phyloP scores from a whole-genome alignment of 2,797 vertebrate species.

The Iguana delicatissima region DNA sequence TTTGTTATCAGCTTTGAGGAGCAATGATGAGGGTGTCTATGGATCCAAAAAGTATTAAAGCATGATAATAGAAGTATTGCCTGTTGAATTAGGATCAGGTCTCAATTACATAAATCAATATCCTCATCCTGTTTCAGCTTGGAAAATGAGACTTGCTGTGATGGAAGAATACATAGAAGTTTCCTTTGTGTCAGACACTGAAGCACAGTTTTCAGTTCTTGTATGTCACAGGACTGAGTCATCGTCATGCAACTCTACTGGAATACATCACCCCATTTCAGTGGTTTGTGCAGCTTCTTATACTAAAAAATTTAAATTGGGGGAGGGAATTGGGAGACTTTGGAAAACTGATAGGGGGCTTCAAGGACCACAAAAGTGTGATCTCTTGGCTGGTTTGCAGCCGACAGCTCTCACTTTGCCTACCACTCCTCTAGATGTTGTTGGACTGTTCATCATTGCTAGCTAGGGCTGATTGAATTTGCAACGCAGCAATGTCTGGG shows the following conservation, averaged over 20 bases:
- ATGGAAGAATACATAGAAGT: conserved; percentile 63
- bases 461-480: background rate
- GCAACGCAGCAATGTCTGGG: no score
- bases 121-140: conserved; percentile 68
- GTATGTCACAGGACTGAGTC: conserved; percentile 67
- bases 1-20: background rate
- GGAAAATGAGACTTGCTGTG: conserved; percentile 74
- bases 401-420: background rate
- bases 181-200: conserved; percentile 67
- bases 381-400: no score
- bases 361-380: no score
- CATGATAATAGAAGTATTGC: background rate
- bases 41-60: background rate
- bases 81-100: background rate
- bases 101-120: conserved; percentile 37
- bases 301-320: conserved; percentile 13
- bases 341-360: no score
- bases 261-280: conserved; percentile 62
- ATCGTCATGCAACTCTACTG: conserved; percentile 63
- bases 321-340: no score
- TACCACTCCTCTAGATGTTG: background rate
- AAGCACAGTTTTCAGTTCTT: conserved; percentile 74
- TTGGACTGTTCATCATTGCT: background rate
- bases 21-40: background rate
- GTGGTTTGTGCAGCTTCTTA: conserved; percentile 70